Evolutionary conservation across 2,888 invertebrate species (phyloP).

Genomic region (Abscondita cerata): DNA sequence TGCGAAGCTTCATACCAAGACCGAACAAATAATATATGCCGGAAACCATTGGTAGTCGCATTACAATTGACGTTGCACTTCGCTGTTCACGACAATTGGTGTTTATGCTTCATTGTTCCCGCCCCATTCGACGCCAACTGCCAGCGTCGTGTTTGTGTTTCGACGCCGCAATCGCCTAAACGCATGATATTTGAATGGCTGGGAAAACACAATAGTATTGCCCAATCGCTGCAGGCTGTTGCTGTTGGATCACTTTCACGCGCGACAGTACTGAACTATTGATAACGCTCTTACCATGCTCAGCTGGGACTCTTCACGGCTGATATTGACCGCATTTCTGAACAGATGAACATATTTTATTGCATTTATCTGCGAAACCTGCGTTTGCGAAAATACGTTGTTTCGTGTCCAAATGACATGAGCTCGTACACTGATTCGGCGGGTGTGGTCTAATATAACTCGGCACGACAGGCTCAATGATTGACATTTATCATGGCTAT

Average conservation of each 20-base stretch:
- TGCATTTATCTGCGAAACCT: conserved; percentile 72
- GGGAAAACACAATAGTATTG: too few species aligned
- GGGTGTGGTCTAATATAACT: too few species aligned
- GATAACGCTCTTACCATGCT: conserved; percentile 6
- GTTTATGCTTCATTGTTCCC: conserved; percentile 95
- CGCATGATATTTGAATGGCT: too few species aligned
- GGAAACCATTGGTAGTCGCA: too few species aligned
- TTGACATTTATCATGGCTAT: too few species aligned
- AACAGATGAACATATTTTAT: conserved; percentile 80
- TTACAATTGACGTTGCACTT: conserved; percentile 82
- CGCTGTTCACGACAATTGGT: conserved; percentile 83
- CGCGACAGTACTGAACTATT: too few species aligned
- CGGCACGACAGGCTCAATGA: too few species aligned
- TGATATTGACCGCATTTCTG: conserved; percentile 78
- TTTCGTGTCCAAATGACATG: neutral
- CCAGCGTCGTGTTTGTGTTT: conserved; percentile 74
- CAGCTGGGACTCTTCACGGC: conserved; percentile 63
- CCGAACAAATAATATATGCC: too few species aligned
- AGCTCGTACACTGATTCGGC: too few species aligned
- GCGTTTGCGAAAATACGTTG: conserved; percentile 47
- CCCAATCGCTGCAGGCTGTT: too few species aligned
- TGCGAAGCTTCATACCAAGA: conserved; percentile 92
- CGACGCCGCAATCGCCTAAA: conserved; percentile 69
- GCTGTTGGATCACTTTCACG: too few species aligned
- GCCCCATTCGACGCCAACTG: conserved; percentile 91